Conservation (phyloP, 2,888 invertebrate genomes). For the Xylophagus ater region DNA sequence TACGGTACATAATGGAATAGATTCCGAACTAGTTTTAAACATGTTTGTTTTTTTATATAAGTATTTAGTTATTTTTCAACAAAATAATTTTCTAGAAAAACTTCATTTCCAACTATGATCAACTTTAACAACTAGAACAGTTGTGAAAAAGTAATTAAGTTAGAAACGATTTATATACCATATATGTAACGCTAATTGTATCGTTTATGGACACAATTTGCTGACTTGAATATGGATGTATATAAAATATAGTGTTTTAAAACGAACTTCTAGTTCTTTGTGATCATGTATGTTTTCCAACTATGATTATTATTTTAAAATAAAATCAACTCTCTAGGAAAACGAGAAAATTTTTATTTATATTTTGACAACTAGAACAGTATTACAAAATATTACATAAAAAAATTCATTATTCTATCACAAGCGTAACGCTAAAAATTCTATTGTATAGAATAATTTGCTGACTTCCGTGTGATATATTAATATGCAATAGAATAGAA, state of each 20-base stretch:
- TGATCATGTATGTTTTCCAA: constrained; percentile 28
- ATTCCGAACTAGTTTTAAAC: too few species aligned
- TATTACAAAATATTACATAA: constrained; percentile 15
- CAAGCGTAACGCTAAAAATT: constrained; percentile 11
- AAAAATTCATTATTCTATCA: constrained; percentile 9
- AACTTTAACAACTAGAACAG: constrained; percentile 8
- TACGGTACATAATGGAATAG: too few species aligned
- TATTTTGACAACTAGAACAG: constrained; percentile 27
- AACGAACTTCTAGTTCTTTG: neutral
- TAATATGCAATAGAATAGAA: too few species aligned
- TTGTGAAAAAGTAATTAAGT: constrained; percentile 1
- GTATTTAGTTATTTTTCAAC: too few species aligned
- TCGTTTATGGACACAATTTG: constrained; percentile 25
- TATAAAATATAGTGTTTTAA: neutral
- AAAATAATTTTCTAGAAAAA: too few species aligned
- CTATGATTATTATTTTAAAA: constrained; percentile 31
- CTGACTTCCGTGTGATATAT: neutral
- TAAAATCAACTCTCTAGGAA: constrained; percentile 17
- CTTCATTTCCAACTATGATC: too few species aligned
- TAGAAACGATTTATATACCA: constrained; percentile 32
- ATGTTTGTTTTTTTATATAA: too few species aligned
- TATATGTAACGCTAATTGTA: constrained; percentile 33
- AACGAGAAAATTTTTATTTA: constrained; percentile 9
- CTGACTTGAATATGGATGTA: constrained; percentile 31
- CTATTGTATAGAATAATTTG: neutral